Evolutionary conservation across 2,797 vertebrate species (phyloP).

Genomic region (Hoplostethus mediterraneus): DNA sequence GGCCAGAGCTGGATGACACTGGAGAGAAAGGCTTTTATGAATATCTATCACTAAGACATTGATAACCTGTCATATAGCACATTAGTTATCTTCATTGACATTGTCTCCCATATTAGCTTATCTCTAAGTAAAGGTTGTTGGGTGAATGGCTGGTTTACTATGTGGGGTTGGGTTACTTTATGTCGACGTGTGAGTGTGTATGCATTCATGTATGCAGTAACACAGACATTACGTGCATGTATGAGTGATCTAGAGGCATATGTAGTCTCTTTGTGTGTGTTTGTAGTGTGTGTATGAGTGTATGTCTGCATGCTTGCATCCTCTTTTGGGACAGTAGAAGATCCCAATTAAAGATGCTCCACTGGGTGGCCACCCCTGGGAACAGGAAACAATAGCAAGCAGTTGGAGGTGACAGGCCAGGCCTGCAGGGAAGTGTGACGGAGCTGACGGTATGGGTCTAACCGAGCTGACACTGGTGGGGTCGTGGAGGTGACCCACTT

Average conservation of each 20-base stretch:
- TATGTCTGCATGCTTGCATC: conserved; percentile 14
- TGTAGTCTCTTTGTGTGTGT: not conserved
- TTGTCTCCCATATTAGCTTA: not conserved
- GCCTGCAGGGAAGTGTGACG: conserved; percentile 59
- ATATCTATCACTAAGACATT: conserved; percentile 3
- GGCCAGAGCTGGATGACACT: conserved; percentile 36
- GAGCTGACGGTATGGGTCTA: conserved; percentile 65
- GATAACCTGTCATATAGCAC: not conserved
- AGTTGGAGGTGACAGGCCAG: conserved; percentile 76
- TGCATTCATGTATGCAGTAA: no score
- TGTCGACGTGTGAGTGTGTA: not conserved
- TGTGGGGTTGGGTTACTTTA: not conserved
- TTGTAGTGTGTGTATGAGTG: not conserved
- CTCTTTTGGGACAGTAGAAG: conserved; percentile 40
- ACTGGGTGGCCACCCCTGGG: conserved; percentile 68
- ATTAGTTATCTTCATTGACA: not conserved
- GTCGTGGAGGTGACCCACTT: conserved; percentile 80
- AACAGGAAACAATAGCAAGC: conserved; percentile 75
- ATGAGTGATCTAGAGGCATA: not conserved
- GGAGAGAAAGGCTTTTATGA: conserved; percentile 9
- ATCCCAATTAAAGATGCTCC: conserved; percentile 31
- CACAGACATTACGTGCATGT: not conserved
- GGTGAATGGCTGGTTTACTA: not conserved
- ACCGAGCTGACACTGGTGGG: conserved; percentile 54
- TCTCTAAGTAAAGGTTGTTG: not conserved